A percentile compares a stretch with the other conserved stretches of the same genome.
phyloP scores from a whole-genome alignment of 2,797 vertebrate genomes.

The Hephaestus fuliginosus region DNA sequence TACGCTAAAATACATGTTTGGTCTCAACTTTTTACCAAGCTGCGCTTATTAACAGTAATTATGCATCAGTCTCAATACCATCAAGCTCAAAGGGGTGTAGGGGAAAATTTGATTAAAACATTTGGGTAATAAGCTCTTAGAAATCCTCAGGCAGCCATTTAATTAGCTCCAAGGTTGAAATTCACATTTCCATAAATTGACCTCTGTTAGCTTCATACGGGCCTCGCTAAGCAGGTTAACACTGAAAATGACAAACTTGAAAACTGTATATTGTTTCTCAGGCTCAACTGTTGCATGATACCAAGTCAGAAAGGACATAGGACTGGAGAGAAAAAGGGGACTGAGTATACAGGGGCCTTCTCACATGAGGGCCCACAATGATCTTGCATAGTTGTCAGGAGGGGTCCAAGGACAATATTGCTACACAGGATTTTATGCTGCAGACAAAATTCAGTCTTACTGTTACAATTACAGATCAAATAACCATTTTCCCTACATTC shows the following conservation, averaged over 20 bases:
- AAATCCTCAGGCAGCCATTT: background rate
- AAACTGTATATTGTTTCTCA: background rate
- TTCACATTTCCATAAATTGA: slow-evolving; percentile 20
- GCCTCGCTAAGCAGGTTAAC: background rate
- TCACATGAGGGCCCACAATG: too few relatives aligned
- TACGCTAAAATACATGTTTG: background rate
- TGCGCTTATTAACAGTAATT: slow-evolving; percentile 9
- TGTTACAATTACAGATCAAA: background rate
- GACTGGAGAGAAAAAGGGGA: too few relatives aligned
- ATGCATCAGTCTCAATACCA: background rate
- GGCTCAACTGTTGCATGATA: background rate
- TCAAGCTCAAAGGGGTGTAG: slow-evolving; percentile 3
- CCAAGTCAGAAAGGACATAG: too few relatives aligned
- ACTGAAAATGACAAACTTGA: background rate
- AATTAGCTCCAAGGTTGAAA: slow-evolving; percentile 8
- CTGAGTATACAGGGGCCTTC: too few relatives aligned
- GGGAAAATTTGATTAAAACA: background rate
- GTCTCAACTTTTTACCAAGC: background rate
- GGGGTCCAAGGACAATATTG: too few relatives aligned
- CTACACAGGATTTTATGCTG: too few relatives aligned
- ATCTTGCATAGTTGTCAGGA: too few relatives aligned
- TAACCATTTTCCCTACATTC: background rate
- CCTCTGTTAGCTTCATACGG: background rate
- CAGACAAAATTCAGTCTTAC: background rate
- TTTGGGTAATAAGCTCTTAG: background rate